Conservation (phyloP, 2,797 vertebrate species). For the Octomys mimax region DNA sequence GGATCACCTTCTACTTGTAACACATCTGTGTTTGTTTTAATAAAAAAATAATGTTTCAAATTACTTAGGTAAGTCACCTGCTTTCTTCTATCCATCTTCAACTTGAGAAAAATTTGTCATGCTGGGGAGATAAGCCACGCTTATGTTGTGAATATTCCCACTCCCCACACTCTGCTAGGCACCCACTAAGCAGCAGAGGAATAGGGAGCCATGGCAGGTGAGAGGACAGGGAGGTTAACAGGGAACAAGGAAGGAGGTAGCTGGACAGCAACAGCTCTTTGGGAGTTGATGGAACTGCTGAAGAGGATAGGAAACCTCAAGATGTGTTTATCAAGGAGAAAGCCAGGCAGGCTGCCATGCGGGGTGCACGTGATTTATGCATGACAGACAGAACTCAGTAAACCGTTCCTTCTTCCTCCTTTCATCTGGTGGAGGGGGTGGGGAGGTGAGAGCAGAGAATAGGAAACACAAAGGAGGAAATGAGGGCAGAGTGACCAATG, state of each 20-base stretch:
- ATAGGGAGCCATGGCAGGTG: background rate
- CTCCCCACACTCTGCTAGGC: background rate
- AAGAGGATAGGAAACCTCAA: background rate
- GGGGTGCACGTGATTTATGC: background rate
- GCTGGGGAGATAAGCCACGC: background rate
- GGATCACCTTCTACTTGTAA: too few species aligned
- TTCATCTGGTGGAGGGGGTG: background rate
- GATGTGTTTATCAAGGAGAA: background rate
- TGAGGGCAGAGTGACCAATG: background rate
- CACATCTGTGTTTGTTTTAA: conserved; percentile 56
- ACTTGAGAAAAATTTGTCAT: background rate
- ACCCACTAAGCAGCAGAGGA: background rate
- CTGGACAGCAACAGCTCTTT: background rate
- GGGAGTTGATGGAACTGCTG: background rate
- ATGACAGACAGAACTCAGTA: background rate
- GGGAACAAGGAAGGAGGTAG: background rate
- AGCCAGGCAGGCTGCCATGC: background rate
- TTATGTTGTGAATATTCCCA: background rate
- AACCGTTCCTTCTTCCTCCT: background rate
- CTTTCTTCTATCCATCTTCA: background rate
- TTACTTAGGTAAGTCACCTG: background rate
- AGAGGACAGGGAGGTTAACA: background rate
- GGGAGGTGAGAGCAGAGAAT: background rate
- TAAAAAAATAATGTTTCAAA: conserved; percentile 49
- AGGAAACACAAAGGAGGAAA: background rate